phyloP scores from a whole-genome alignment of 2,888 invertebrate genomes.

The Agrotis puta region DNA sequence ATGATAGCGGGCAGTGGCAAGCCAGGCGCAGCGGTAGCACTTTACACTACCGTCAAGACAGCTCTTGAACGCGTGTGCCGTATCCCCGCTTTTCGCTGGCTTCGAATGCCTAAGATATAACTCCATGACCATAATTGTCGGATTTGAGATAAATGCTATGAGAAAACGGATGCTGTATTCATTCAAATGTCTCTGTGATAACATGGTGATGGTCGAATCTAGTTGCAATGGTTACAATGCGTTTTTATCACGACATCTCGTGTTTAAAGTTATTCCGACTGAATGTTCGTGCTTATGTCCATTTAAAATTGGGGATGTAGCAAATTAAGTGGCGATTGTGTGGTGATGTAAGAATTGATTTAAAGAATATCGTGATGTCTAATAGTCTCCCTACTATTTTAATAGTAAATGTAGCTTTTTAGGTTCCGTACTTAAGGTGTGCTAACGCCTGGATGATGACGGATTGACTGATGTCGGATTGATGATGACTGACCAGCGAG shows the following conservation, averaged over 20 bases:
- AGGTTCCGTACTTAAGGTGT: too few relatives aligned
- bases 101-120: slow-evolving; percentile 10
- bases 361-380: neutral
- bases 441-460: neutral
- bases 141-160: slow-evolving; percentile 51
- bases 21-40: too few relatives aligned
- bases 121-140: slow-evolving; percentile 36
- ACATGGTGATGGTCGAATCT: slow-evolving; percentile 16
- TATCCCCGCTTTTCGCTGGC: too few relatives aligned
- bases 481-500: too few relatives aligned
- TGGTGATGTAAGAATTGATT: slow-evolving; percentile 28
- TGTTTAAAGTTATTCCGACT: slow-evolving; percentile 14
- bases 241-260: slow-evolving; percentile 34
- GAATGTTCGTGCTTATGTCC: slow-evolving; percentile 25
- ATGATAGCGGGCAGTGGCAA: too few relatives aligned
- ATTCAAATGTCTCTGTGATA: slow-evolving; percentile 40
- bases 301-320: slow-evolving; percentile 24
- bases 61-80: too few relatives aligned
- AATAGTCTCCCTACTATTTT: neutral
- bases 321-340: neutral
- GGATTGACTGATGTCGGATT: too few relatives aligned
- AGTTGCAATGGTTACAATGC: slow-evolving; percentile 19
- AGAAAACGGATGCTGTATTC: slow-evolving; percentile 52
- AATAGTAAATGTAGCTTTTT: too few relatives aligned
- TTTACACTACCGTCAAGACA: too few relatives aligned